phyloP scores from a whole-genome alignment of 2,888 invertebrate species.

The Bombylius major region DNA sequence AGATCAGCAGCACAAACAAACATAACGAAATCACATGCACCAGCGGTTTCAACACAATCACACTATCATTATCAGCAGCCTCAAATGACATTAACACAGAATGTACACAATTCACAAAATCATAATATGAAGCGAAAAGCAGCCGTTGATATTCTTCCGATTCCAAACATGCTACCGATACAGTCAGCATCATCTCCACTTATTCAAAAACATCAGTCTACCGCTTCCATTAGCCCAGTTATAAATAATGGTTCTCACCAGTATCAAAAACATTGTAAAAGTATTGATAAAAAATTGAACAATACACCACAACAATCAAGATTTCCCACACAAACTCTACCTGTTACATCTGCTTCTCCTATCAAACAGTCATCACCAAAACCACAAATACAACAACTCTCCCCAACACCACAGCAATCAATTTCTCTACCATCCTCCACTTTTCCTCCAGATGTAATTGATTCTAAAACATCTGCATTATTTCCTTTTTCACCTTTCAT shows the following conservation, averaged over 20 bases:
- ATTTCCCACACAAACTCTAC: background rate
- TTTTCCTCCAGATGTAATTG: background rate
- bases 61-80: background rate
- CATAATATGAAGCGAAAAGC: constrained; percentile 15
- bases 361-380: background rate
- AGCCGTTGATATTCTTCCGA: constrained; percentile 8
- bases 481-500: constrained; percentile 10
- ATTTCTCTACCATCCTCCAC: background rate
- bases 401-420: background rate
- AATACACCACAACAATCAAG: background rate
- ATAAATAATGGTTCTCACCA: too few species aligned
- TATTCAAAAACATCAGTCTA: background rate
- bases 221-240: too few species aligned
- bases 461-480: constrained; percentile 6
- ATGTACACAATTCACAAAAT: constrained; percentile 16
- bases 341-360: background rate
- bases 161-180: constrained; percentile 1
- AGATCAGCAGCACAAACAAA: background rate
- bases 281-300: background rate
- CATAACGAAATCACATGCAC: background rate
- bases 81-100: constrained; percentile 12
- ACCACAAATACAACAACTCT: background rate
- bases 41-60: background rate
- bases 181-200: background rate
- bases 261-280: background rate